Conservation (phyloP, 1,140 invertebrate genomes). For the Euglossa dilemma region DNA sequence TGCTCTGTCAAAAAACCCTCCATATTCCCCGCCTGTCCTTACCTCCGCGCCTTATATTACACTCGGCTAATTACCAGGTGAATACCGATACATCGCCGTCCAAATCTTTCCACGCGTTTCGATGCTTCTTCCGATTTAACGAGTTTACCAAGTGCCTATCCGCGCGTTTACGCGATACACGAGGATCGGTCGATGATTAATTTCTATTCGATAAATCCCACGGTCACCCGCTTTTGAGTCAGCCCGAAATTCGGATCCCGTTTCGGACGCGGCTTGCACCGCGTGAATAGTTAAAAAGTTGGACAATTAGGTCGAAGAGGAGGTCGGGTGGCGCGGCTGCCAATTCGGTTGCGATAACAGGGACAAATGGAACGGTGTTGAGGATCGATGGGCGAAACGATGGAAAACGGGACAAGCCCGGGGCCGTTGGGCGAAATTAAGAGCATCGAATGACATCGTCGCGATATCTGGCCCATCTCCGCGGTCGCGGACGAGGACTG, state of each 20-base stretch:
- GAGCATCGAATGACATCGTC: conserved; percentile 46
- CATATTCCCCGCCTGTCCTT: not conserved
- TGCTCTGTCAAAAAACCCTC: conserved; percentile 60
- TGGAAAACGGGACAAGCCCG: not conserved
- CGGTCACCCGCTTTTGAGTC: too few species aligned
- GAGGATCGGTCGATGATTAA: too few species aligned
- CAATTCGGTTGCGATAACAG: not conserved
- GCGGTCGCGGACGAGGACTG: conserved; percentile 9
- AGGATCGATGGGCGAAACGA: conserved; percentile 14
- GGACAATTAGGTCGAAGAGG: not conserved
- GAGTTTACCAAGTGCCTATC: too few species aligned
- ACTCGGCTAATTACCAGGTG: too few species aligned
- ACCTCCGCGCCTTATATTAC: not conserved
- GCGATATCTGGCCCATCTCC: conserved; percentile 39
- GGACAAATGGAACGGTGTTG: not conserved
- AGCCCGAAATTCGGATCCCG: too few species aligned
- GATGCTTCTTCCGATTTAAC: too few species aligned
- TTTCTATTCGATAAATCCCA: too few species aligned
- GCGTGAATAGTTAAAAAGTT: not conserved
- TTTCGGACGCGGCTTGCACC: too few species aligned
- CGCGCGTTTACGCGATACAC: too few species aligned
- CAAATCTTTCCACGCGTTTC: too few species aligned
- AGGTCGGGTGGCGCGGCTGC: not conserved
- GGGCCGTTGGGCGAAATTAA: conserved; percentile 27
- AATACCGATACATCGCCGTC: too few species aligned